A percentile compares a stretch with the other conserved stretches of the same genome.
Evolutionary conservation across 2,888 invertebrate genomes (phyloP).

Genomic region (Epinotia nisella): DNA sequence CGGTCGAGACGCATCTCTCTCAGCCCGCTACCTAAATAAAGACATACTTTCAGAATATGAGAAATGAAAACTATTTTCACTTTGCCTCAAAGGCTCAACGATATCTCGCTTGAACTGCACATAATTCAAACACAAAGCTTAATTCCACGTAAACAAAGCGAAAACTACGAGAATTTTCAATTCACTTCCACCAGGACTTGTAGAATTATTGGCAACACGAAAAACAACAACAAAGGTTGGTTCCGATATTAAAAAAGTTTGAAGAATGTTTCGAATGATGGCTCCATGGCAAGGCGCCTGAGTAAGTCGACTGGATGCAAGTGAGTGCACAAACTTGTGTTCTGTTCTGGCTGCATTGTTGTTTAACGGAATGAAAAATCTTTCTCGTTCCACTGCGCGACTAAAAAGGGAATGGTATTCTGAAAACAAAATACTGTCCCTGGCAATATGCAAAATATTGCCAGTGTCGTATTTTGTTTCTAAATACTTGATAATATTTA

Average conservation of each 20-base stretch:
- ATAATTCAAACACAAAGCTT: constrained; percentile 14
- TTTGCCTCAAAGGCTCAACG: background rate
- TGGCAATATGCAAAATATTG: background rate
- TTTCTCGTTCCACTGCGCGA: constrained; percentile 3
- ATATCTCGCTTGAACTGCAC: background rate
- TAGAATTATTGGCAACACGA: constrained; percentile 27
- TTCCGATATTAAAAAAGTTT: constrained; percentile 42
- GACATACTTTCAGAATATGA: background rate
- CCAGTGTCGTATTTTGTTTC: no score
- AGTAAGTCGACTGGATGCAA: constrained; percentile 31
- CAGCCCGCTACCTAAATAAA: no score
- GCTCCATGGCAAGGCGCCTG: constrained; percentile 24
- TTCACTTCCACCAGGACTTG: constrained; percentile 18
- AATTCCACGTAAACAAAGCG: constrained; percentile 16
- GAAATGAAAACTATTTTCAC: background rate
- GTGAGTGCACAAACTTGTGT: constrained; percentile 23
- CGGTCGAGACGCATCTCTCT: no score
- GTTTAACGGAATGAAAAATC: constrained; percentile 30
- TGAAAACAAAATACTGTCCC: background rate
- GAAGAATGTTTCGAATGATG: constrained; percentile 38
- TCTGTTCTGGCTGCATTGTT: constrained; percentile 23
- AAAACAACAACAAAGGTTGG: constrained; percentile 28
- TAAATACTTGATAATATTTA: no score
- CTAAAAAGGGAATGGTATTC: background rate
- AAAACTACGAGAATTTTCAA: constrained; percentile 31